These are phyloP conservation scores for Prinia subflava DNA, from an alignment of 2,113 vertebrate genomes.

Conservation along the genomic window DNA sequence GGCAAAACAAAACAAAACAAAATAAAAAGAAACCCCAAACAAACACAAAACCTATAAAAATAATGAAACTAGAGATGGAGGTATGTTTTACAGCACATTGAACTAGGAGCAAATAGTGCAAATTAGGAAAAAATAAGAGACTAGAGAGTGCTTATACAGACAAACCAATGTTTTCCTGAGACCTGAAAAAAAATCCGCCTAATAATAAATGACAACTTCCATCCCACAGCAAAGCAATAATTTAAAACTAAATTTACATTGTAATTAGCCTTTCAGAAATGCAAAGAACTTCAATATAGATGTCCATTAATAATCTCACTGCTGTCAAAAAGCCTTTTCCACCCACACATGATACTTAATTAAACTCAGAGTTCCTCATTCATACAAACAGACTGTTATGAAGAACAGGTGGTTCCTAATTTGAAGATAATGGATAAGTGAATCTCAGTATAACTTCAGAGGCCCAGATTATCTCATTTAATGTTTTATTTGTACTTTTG, in stretches of 20 bases:
- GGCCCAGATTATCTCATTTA: conserved; percentile 43
- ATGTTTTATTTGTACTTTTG: conserved; percentile 51
- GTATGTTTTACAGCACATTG: neutral
- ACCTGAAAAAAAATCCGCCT: conserved; percentile 17
- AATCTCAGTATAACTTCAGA: conserved; percentile 56
- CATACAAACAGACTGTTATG: conserved; percentile 60
- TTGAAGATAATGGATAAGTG: conserved; percentile 67
- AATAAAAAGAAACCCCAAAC: neutral
- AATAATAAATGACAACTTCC: conserved; percentile 70
- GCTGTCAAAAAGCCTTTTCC: conserved; percentile 70
- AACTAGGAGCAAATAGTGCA: neutral
- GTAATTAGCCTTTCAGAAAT: conserved; percentile 81
- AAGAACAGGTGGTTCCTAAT: conserved; percentile 75
- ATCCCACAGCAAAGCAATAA: conserved; percentile 74
- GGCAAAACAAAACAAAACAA: neutral
- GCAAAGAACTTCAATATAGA: conserved; percentile 76
- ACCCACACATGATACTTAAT: conserved; percentile 78
- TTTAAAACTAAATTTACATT: conserved; percentile 81
- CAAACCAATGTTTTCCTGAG: conserved; percentile 48
- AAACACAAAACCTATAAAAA: neutral
- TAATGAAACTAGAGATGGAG: neutral
- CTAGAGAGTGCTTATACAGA: conserved; percentile 5
- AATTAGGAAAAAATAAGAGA: conserved; percentile 28
- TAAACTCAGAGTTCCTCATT: conserved; percentile 73
- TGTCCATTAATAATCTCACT: conserved; percentile 79